phyloP scores from a whole-genome alignment of 2,888 invertebrate species.

The Gymnosoma rotundatum region DNA sequence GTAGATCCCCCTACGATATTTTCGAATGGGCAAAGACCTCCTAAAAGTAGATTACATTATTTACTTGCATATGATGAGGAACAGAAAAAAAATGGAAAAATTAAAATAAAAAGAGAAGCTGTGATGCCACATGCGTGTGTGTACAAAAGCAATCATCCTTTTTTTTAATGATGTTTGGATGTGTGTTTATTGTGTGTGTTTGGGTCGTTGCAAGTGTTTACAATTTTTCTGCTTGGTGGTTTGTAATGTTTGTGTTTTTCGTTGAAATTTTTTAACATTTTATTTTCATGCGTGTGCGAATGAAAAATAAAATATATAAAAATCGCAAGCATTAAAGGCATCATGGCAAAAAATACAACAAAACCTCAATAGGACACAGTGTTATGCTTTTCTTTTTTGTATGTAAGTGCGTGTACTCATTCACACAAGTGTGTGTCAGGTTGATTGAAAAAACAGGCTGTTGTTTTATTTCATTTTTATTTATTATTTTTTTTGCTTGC shows the following conservation, averaged over 20 bases:
- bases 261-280: conserved; percentile 76
- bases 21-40: conserved; percentile 20
- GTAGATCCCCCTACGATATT: conserved; percentile 6
- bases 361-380: conserved; percentile 69
- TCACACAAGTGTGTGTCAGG: conserved; percentile 29
- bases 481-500: neutral
- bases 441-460: conserved; percentile 10
- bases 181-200: neutral
- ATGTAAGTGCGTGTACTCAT: conserved; percentile 19
- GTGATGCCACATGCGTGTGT: neutral
- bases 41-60: conserved; percentile 67
- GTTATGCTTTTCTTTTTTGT: conserved; percentile 65
- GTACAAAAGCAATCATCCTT: conserved; percentile 7
- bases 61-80: conserved; percentile 59
- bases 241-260: conserved; percentile 25
- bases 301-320: conserved; percentile 79
- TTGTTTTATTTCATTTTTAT: conserved; percentile 7
- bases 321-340: conserved; percentile 47
- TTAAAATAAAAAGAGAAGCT: conserved; percentile 26
- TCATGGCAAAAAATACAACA: conserved; percentile 63
- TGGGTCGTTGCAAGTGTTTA: neutral
- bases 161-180: neutral
- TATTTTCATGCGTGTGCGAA: conserved; percentile 80
- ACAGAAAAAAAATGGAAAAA: conserved; percentile 29
- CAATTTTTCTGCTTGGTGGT: conserved; percentile 26